phyloP scores from a whole-genome alignment of 2,888 invertebrate genomes.

The Homarus gammarus region DNA sequence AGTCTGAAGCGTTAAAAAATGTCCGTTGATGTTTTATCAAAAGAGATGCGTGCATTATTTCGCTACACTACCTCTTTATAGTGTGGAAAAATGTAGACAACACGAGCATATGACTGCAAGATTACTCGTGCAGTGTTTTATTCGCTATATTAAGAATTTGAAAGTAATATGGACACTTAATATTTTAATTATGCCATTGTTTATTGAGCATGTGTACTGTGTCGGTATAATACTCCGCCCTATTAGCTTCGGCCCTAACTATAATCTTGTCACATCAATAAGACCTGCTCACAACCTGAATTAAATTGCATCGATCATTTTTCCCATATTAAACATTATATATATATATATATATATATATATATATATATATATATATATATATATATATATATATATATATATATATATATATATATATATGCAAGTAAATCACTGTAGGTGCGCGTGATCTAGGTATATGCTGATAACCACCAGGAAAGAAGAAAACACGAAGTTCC shows the following conservation, averaged over 20 bases:
- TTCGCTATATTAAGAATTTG: constrained; percentile 21
- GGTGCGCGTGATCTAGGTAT: too few species aligned
- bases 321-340: neutral
- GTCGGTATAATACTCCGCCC: neutral
- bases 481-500: too few species aligned
- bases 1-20: neutral
- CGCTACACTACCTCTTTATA: neutral
- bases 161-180: neutral
- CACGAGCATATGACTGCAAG: constrained; percentile 16
- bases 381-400: too few species aligned
- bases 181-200: constrained; percentile 24
- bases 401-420: too few species aligned
- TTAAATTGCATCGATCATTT: constrained; percentile 8
- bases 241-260: neutral
- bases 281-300: neutral
- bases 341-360: too few species aligned
- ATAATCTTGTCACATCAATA: constrained; percentile 30
- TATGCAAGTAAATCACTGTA: too few species aligned
- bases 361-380: too few species aligned
- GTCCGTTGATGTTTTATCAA: constrained; percentile 22
- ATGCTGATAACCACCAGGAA: too few species aligned
- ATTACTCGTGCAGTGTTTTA: neutral
- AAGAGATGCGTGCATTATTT: constrained; percentile 8
- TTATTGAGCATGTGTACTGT: constrained; percentile 8
- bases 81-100: constrained; percentile 15